Evolutionary conservation across 2,888 invertebrate species (phyloP).

Genomic region (Oxystoma pomonae): DNA sequence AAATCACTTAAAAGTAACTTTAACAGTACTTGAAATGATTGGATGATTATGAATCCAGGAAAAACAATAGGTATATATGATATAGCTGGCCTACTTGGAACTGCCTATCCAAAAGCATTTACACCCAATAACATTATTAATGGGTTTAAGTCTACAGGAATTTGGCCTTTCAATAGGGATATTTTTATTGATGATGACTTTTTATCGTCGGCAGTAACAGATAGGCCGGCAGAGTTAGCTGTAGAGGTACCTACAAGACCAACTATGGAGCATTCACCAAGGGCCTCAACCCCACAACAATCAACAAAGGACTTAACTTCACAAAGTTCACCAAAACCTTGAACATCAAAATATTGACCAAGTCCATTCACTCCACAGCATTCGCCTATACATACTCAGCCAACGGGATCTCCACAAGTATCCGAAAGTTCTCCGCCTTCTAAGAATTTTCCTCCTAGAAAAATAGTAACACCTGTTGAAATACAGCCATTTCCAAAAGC

Average conservation of each 20-base stretch:
- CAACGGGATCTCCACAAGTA: no score
- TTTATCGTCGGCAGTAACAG: constrained; percentile 16
- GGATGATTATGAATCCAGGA: constrained; percentile 22
- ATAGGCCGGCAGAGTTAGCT: constrained; percentile 5
- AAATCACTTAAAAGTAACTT: constrained; percentile 28
- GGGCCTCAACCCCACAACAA: no score
- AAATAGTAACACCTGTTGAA: no score
- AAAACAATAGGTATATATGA: constrained; percentile 24
- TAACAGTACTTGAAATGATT: constrained; percentile 22
- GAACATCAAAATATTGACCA: constrained; percentile 6
- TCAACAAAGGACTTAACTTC: no score
- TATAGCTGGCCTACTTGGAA: constrained; percentile 22
- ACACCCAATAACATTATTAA: constrained; percentile 17
- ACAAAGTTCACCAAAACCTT: constrained; percentile 7
- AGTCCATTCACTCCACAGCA: constrained; percentile 7
- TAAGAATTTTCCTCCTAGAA: no score
- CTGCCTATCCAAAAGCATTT: constrained; percentile 25
- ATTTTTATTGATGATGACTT: constrained; percentile 6
- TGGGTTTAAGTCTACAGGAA: constrained; percentile 11
- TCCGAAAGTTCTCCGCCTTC: no score
- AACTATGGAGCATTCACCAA: constrained; percentile 5
- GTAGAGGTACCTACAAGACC: background rate
- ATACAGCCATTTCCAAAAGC: no score
- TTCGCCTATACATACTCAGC: no score
- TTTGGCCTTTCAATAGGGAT: constrained; percentile 10